Conservation (phyloP, 2,888 invertebrate species). For the Dynastes tityus region DNA sequence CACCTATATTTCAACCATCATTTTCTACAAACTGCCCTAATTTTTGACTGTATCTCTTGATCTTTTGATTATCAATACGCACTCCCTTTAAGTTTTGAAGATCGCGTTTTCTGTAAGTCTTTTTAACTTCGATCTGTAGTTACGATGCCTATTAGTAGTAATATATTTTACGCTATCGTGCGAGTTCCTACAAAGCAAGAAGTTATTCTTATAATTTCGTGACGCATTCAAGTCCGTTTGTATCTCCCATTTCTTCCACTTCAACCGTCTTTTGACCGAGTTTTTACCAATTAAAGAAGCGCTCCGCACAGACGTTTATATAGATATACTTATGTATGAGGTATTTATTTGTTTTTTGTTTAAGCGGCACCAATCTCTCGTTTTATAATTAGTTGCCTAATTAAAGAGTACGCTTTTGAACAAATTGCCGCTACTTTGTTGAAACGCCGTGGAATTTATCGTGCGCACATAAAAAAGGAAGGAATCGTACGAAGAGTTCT, state of each 20-base stretch:
- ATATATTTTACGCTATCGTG: background rate
- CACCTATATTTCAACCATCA: too few species aligned
- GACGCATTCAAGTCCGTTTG: background rate
- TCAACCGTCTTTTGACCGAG: conserved; percentile 17
- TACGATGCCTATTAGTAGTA: background rate
- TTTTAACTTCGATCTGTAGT: background rate
- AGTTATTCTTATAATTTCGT: background rate
- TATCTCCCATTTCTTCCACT: background rate
- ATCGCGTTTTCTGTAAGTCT: too few species aligned
- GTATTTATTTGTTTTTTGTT: conserved; percentile 22
- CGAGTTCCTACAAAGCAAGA: too few species aligned
- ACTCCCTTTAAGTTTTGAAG: too few species aligned
- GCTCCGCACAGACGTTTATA: background rate
- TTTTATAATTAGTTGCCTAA: conserved; percentile 29
- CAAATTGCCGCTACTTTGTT: conserved; percentile 31
- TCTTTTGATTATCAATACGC: too few species aligned
- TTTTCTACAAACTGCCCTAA: too few species aligned
- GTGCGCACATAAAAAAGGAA: too few species aligned
- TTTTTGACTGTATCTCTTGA: too few species aligned
- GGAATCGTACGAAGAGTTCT: background rate
- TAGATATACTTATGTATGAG: conserved; percentile 10
- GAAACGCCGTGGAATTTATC: conserved; percentile 13
- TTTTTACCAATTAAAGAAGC: conserved; percentile 26
- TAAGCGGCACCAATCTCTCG: conserved; percentile 30
- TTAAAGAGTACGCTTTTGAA: conserved; percentile 36